phyloP scores from a whole-genome alignment of 2,113 vertebrate genomes.

The Anoura caudifer region DNA sequence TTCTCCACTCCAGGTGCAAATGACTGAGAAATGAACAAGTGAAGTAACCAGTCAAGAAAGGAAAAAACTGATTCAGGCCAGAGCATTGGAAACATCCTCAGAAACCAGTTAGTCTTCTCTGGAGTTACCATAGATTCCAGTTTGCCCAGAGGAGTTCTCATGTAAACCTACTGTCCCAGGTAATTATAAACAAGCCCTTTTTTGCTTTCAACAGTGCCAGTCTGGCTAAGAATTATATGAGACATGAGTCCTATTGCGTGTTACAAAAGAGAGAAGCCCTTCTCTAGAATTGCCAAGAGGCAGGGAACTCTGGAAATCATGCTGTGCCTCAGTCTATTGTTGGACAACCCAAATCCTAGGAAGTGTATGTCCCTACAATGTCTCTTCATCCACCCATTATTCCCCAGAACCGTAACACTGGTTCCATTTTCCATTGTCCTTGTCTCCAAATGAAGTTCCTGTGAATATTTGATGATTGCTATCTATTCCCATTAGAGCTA shows the following conservation, averaged over 20 bases:
- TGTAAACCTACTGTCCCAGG: not conserved
- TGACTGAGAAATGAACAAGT: not conserved
- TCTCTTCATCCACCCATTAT: rapidly evolving
- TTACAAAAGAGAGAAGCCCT: not conserved
- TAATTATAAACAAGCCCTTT: not conserved
- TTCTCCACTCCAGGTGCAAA: not conserved
- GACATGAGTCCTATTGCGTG: not conserved
- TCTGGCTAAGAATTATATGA: not conserved
- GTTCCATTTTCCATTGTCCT: too few species aligned
- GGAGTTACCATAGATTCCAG: not conserved
- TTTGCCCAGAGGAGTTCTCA: not conserved
- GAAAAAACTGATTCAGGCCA: not conserved
- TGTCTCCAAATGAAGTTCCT: not conserved
- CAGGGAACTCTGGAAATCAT: not conserved
- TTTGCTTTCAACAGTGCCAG: not conserved
- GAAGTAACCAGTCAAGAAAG: not conserved
- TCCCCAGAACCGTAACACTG: not conserved
- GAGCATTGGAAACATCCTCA: not conserved
- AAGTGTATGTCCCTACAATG: not conserved
- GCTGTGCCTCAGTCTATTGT: rapidly evolving
- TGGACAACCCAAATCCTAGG: not conserved
- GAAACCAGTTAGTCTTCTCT: not conserved
- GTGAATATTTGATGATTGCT: not conserved
- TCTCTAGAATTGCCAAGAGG: not conserved
- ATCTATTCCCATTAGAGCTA: not conserved